Evolutionary conservation across 1,140 invertebrate genomes (phyloP).

Genomic region (Steinernema khuongi): DNA sequence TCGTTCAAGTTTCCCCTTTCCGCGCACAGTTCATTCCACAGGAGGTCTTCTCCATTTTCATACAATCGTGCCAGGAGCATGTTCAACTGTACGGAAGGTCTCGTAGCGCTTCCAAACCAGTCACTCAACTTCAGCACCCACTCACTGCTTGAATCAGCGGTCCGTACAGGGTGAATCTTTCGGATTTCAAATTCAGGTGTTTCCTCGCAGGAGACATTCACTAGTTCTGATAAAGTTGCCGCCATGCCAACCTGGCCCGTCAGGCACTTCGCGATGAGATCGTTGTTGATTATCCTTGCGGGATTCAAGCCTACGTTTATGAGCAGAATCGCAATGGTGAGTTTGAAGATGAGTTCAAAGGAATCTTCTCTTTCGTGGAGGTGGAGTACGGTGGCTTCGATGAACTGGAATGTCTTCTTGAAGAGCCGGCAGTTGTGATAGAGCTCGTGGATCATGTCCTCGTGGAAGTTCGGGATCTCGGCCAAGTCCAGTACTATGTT

Average conservation of each 20-base stretch:
- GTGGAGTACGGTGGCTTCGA: neutral
- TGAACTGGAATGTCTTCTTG: neutral
- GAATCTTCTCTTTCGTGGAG: neutral
- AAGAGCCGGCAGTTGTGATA: neutral
- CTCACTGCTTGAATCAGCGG: neutral
- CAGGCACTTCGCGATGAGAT: neutral
- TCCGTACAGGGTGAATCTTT: neutral
- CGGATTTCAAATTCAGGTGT: neutral
- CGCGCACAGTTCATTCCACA: neutral
- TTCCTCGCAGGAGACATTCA: neutral
- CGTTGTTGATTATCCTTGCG: neutral
- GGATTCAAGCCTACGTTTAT: neutral
- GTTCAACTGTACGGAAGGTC: neutral
- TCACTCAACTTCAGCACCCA: neutral
- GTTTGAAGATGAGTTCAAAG: neutral
- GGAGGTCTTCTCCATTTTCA: neutral
- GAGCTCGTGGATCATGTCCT: neutral
- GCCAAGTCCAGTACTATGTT: neutral
- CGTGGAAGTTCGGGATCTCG: neutral
- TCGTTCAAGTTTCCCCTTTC: neutral
- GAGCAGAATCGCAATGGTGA: neutral
- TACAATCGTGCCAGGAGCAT: neutral
- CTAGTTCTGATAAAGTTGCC: neutral
- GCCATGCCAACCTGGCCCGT: neutral
- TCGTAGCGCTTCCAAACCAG: neutral